phyloP scores from a whole-genome alignment of 2,113 vertebrate species.

The Cinclus mexicanus region DNA sequence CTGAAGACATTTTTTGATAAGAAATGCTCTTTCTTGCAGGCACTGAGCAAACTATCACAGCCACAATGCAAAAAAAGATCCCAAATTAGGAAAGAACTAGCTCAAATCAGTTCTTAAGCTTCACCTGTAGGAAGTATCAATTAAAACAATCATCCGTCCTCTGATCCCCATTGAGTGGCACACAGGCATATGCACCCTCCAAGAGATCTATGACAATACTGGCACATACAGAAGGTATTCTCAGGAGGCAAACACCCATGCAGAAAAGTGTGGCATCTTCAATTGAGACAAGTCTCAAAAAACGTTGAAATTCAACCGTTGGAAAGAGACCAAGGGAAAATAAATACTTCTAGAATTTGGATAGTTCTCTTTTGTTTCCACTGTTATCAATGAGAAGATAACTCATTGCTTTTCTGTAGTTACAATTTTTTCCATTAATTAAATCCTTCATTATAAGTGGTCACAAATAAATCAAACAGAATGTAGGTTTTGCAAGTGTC shows the following conservation, averaged over 20 bases:
- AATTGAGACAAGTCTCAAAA: background rate
- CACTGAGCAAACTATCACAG: background rate
- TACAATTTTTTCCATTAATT: background rate
- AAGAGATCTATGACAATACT: background rate
- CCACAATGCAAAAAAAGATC: background rate
- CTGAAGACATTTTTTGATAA: background rate
- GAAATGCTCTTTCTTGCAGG: background rate
- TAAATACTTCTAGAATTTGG: background rate
- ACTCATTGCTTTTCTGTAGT: background rate
- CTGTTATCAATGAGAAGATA: background rate
- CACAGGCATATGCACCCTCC: background rate
- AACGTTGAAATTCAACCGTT: background rate
- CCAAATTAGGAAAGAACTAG: background rate
- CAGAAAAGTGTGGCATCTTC: background rate
- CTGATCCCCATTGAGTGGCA: accelerated
- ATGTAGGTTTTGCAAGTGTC: background rate
- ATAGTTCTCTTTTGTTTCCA: background rate
- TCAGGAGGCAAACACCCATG: background rate
- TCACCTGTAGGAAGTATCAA: background rate
- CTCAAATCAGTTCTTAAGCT: background rate
- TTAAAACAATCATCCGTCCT: background rate
- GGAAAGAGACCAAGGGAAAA: background rate
- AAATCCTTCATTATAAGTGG: background rate
- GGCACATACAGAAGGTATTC: background rate
- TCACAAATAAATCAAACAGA: background rate